Percentiles rank a stretch among this genome's conserved stretches.
phyloP scores from a whole-genome alignment of 2,797 vertebrate species.

The Cichlasoma orientale region DNA sequence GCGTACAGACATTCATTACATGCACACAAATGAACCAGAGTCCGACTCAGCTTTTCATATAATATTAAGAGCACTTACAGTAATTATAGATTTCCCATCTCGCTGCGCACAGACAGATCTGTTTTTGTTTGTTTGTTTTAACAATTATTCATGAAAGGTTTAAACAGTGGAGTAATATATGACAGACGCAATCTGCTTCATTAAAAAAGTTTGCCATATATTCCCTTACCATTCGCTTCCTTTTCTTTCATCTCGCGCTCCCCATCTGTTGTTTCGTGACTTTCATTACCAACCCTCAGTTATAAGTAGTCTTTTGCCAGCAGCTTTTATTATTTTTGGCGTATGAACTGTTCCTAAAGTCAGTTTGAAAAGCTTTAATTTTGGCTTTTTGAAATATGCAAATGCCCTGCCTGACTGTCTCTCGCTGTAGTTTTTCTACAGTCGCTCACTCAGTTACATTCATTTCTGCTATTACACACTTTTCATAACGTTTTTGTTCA shows the following conservation, averaged over 20 bases:
- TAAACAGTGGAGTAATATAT: background rate
- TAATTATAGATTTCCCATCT: background rate
- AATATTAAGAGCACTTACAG: background rate
- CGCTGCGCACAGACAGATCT: background rate
- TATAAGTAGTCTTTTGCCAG: slow-evolving; percentile 7
- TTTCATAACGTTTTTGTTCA: background rate
- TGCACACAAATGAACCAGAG: background rate
- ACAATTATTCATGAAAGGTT: slow-evolving; percentile 1
- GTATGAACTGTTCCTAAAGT: background rate
- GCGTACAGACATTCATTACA: background rate
- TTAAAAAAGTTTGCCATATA: background rate
- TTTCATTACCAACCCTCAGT: slow-evolving; percentile 19
- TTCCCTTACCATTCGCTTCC: background rate
- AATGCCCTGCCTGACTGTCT: background rate
- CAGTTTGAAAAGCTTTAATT: slow-evolving; percentile 1
- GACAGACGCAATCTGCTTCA: slow-evolving; percentile 4
- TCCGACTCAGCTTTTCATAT: background rate
- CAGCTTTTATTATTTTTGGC: slow-evolving; percentile 23
- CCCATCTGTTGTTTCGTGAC: slow-evolving; percentile 24
- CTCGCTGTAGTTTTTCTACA: background rate
- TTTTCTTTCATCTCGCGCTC: background rate
- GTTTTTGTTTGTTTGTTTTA: background rate
- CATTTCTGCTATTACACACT: slow-evolving; percentile 14
- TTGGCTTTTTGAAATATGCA: slow-evolving; percentile 1
- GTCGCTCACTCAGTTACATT: background rate